These are phyloP conservation scores for Baronia brevicornis DNA, from an alignment of 2,888 invertebrate species.

Conservation along the genomic window DNA sequence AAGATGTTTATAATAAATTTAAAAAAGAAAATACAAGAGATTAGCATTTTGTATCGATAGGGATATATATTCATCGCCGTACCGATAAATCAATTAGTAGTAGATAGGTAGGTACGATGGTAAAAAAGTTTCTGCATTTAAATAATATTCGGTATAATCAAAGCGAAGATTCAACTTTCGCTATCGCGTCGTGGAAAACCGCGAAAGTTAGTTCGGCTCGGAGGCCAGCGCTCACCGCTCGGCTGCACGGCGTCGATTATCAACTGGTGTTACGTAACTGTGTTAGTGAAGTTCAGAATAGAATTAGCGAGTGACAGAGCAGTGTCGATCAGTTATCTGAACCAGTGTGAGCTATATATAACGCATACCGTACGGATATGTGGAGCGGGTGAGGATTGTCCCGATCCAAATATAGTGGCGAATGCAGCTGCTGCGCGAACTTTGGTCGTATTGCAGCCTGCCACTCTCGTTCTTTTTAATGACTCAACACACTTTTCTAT, in stretches of 20 bases:
- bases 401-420: constrained; percentile 58
- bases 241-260: not conserved
- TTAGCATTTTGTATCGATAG: too few relatives aligned
- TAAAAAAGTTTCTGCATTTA: constrained; percentile 12
- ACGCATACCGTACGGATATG: constrained; percentile 67
- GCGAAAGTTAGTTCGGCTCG: constrained; percentile 52
- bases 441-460: constrained; percentile 35
- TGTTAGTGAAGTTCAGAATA: constrained; percentile 50
- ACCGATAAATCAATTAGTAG: constrained; percentile 10
- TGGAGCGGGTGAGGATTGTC: constrained; percentile 69
- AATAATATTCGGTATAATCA: constrained; percentile 35
- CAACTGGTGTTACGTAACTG: constrained; percentile 5
- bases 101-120: too few relatives aligned
- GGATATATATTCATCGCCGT: too few relatives aligned
- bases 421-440: constrained; percentile 66
- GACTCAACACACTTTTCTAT: constrained; percentile 13
- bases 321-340: constrained; percentile 69
- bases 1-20: too few relatives aligned
- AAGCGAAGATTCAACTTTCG: constrained; percentile 60
- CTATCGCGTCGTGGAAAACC: constrained; percentile 54
- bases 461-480: constrained; percentile 26
- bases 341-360: constrained; percentile 63
- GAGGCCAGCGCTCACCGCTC: constrained; percentile 1
- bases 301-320: constrained; percentile 61
- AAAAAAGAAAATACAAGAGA: too few relatives aligned